Evolutionary conservation across 1,140 invertebrate species (phyloP).

Genomic region (Meteorus sp.): DNA sequence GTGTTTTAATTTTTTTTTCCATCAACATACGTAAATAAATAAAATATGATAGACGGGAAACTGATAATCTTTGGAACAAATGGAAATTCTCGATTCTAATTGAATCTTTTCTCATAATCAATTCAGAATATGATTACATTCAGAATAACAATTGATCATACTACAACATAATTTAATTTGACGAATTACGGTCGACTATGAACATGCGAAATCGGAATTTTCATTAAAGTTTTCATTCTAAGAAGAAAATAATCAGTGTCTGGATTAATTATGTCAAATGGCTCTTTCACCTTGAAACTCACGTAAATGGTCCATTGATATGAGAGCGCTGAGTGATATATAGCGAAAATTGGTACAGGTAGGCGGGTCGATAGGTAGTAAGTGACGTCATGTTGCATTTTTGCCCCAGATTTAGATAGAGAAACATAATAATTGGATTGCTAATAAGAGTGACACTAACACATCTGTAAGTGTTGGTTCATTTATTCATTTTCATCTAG

Average conservation of each 20-base stretch:
- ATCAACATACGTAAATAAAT: too few species aligned
- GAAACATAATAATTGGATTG: background rate
- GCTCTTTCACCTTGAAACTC: conserved; percentile 5
- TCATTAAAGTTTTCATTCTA: background rate
- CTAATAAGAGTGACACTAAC: background rate
- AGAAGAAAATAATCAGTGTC: background rate
- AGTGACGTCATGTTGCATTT: conserved; percentile 27
- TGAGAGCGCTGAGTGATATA: background rate
- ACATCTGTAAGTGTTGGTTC: background rate
- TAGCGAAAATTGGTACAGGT: conserved; percentile 19
- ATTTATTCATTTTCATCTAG: background rate
- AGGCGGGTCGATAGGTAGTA: conserved; percentile 26
- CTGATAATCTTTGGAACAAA: too few species aligned
- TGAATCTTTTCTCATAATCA: too few species aligned
- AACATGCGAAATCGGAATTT: background rate
- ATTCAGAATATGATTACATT: too few species aligned
- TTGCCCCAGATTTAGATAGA: conserved; percentile 24
- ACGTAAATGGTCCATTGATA: conserved; percentile 21
- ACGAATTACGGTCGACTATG: too few species aligned
- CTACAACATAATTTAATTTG: too few species aligned
- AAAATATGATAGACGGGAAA: too few species aligned
- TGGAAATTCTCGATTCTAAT: too few species aligned
- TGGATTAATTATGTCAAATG: too few species aligned
- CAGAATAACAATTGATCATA: too few species aligned
- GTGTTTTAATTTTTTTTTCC: too few species aligned